Percentiles rank a stretch among this genome's conserved stretches.
Conservation (phyloP, 2,113 vertebrate genomes). For the Tachysurus fulvidraco region DNA sequence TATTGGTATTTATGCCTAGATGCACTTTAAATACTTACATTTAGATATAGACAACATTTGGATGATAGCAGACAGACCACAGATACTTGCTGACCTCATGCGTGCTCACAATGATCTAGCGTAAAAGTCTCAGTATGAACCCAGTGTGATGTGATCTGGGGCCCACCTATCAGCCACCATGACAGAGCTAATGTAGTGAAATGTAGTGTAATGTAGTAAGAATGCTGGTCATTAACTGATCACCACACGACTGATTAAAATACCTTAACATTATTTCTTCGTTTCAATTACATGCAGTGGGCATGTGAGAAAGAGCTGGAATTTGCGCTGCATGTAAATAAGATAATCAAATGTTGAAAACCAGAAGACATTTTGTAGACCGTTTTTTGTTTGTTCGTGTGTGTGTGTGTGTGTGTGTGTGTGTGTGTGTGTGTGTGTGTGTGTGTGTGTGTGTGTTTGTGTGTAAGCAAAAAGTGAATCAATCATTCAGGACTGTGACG, state of each 20-base stretch:
- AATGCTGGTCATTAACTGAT: background rate
- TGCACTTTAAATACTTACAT: background rate
- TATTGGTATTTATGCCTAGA: background rate
- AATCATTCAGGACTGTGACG: conserved; percentile 46
- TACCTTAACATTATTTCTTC: background rate
- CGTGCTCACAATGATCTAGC: background rate
- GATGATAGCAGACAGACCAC: background rate
- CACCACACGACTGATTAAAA: background rate
- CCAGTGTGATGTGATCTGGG: conserved; percentile 7
- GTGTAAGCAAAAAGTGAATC: conserved; percentile 27
- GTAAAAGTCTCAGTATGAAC: background rate
- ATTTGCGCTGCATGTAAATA: background rate
- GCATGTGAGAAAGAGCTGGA: background rate
- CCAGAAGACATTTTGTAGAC: background rate
- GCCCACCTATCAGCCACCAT: background rate
- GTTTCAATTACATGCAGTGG: background rate
- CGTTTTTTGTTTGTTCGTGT: background rate
- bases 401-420: background rate
- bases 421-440: background rate
- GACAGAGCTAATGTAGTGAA: background rate
- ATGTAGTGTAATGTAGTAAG: conserved; percentile 11
- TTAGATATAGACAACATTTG: background rate
- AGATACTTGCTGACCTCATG: conserved; percentile 3
- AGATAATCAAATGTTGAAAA: background rate
- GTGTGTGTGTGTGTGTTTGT: background rate